These are phyloP conservation scores for Peromyscus aztecus DNA, from an alignment of 2,797 vertebrate species.

Conservation along the genomic window DNA sequence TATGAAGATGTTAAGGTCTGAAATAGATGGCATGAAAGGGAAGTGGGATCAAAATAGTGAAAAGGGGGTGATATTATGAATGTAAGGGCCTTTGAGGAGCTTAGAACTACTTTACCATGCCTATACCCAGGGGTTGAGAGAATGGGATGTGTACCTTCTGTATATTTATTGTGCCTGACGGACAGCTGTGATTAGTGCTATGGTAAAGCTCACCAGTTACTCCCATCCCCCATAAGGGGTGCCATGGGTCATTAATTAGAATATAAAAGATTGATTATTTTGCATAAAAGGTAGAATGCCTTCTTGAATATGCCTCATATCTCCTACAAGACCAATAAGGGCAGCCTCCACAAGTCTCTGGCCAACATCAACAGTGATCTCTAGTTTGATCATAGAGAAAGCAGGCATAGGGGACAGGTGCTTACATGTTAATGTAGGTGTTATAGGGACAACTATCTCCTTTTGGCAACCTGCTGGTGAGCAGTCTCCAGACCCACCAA, in stretches of 20 bases:
- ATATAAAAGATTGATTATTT: background rate
- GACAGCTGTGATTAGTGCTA: background rate
- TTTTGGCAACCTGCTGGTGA: too few relatives aligned
- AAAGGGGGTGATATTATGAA: background rate
- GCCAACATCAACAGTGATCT: too few relatives aligned
- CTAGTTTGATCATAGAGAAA: too few relatives aligned
- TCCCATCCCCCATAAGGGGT: background rate
- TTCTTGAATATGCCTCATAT: too few relatives aligned
- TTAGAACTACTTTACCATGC: background rate
- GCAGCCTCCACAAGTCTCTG: too few relatives aligned
- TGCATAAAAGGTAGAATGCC: background rate
- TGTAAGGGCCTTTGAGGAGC: background rate
- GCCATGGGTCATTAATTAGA: background rate
- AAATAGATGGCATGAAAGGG: background rate
- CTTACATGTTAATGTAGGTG: too few relatives aligned
- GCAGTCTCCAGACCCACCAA: too few relatives aligned
- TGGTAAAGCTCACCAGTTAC: background rate
- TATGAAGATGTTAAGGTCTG: background rate
- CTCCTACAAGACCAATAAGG: too few relatives aligned
- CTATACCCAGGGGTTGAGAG: background rate
- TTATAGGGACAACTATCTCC: too few relatives aligned
- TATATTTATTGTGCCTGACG: background rate
- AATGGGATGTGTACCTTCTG: background rate
- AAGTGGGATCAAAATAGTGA: background rate
- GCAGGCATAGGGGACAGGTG: too few relatives aligned